Evolutionary conservation across 2,888 invertebrate species (phyloP).

Genomic region (Sipha maydis): DNA sequence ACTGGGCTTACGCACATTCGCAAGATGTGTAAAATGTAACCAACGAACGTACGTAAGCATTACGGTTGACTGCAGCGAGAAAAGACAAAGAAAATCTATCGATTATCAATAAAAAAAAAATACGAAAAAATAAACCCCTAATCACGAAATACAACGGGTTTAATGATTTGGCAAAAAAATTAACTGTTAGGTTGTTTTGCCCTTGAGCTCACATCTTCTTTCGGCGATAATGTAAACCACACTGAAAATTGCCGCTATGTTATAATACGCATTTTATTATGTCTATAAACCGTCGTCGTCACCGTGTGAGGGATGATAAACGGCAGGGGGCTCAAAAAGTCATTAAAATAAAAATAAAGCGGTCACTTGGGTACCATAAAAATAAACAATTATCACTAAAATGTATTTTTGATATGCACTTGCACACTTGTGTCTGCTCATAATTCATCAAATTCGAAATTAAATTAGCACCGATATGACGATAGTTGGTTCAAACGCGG

Average conservation of each 20-base stretch:
- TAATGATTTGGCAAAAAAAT: conserved; percentile 36
- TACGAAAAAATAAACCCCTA: background rate
- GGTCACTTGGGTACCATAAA: conserved; percentile 43
- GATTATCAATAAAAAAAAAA: conserved; percentile 2
- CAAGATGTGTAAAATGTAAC: conserved; percentile 53
- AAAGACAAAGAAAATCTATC: conserved; percentile 23
- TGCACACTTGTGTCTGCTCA: background rate
- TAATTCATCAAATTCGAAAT: conserved; percentile 12
- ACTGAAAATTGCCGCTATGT: conserved; percentile 20
- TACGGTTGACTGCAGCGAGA: background rate
- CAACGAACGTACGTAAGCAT: background rate
- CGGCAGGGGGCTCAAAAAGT: background rate
- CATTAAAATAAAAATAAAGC: conserved; percentile 32
- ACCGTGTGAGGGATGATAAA: conserved; percentile 1
- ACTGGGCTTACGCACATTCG: conserved; percentile 28
- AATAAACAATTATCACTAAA: conserved; percentile 24
- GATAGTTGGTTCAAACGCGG: background rate
- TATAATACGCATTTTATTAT: background rate
- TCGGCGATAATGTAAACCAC: background rate
- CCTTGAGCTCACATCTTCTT: background rate
- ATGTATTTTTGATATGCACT: background rate
- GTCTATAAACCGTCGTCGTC: too few species aligned
- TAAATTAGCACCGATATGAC: background rate
- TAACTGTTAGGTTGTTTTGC: background rate
- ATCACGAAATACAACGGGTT: conserved; percentile 20